A percentile compares a stretch with the other conserved stretches of the same genome.
These are phyloP conservation scores for Cordilura impudica DNA, from an alignment of 2,888 invertebrate genomes.

Conservation along the genomic window DNA sequence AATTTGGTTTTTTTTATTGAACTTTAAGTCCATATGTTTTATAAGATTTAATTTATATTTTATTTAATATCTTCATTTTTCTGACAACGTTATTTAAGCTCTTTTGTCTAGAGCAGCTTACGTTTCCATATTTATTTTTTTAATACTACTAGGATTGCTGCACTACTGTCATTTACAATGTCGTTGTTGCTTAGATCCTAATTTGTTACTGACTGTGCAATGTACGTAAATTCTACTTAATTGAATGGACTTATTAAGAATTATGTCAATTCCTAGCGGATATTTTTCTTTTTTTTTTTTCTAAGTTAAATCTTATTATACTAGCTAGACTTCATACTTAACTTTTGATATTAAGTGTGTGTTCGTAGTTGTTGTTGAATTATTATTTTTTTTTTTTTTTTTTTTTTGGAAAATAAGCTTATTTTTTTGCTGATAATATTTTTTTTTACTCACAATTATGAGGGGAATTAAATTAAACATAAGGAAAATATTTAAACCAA, in stretches of 20 bases:
- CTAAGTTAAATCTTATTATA: not conserved
- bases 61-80: slow-evolving; percentile 37
- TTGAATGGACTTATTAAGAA: slow-evolving; percentile 66
- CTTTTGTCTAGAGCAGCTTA: slow-evolving; percentile 42
- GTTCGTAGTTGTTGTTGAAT: not conserved
- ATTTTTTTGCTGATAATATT: slow-evolving; percentile 8
- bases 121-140: slow-evolving; percentile 16
- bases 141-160: not conserved
- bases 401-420: slow-evolving; percentile 26
- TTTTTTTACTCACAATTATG: not conserved
- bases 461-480: not conserved
- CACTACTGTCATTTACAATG: not conserved
- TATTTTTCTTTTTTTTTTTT: slow-evolving; percentile 37
- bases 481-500: too few relatives aligned
- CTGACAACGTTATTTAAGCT: slow-evolving; percentile 31
- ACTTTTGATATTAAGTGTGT: not conserved
- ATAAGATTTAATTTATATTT: slow-evolving; percentile 8
- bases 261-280: slow-evolving; percentile 64
- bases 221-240: slow-evolving; percentile 63
- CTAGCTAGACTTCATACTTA: not conserved
- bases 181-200: slow-evolving; percentile 35
- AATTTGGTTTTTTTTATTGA: not conserved
- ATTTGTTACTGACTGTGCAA: slow-evolving; percentile 30
- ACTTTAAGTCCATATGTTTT: too few relatives aligned
- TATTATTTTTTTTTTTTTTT: not conserved